Conservation (phyloP, 2,113 vertebrate genomes). For the human (Homo sapiens) region GRCh38 chr6:23217501-23218000, state of each 20-base stretch:
- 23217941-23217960: not conserved
- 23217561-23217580: not conserved
- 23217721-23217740: constrained; percentile 48
- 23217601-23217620: constrained; percentile 55
- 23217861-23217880: not conserved
- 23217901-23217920: not conserved
- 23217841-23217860: not conserved
- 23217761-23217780: constrained; percentile 64
- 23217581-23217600: not conserved
- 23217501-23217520: not conserved
- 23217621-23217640: constrained; percentile 27
- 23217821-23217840: not conserved
- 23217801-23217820: constrained; percentile 58
- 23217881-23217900: not conserved
- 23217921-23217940: not conserved
- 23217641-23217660: not conserved
- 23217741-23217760: constrained; percentile 64
- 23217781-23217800: constrained; percentile 50
- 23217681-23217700: constrained; percentile 55
- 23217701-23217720: not conserved
- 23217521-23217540: not conserved
- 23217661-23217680: constrained; percentile 62
- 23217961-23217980: not conserved
- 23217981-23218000: constrained; percentile 24
- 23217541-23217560: not conserved